phyloP scores from a whole-genome alignment of 2,888 invertebrate species.

The Meganola albula region DNA sequence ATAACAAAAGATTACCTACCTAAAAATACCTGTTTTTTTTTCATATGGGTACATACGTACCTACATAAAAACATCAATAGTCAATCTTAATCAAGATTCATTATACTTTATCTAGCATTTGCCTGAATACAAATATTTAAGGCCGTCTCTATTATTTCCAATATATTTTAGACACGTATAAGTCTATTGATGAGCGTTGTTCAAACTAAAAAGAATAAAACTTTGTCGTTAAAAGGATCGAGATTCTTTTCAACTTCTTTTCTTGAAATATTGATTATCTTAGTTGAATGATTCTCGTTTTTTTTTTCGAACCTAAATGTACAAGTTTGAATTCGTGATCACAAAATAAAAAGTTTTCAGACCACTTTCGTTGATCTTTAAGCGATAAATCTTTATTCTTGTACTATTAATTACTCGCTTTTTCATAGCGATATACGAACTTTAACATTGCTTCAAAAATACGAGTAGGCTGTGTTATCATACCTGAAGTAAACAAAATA shows the following conservation, averaged over 20 bases:
- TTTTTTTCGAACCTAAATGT: conserved; percentile 65
- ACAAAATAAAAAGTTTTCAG: conserved; percentile 64
- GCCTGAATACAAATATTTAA: no score
- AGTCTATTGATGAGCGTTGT: conserved; percentile 22
- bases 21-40: no score
- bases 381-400: conserved; percentile 54
- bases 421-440: conserved; percentile 13
- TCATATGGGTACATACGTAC: no score
- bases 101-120: no score
- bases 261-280: conserved; percentile 67
- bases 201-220: conserved; percentile 38
- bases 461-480: conserved; percentile 26
- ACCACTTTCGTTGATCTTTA: conserved; percentile 59
- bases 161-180: no score
- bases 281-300: conserved; percentile 63
- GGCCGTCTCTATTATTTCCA: no score
- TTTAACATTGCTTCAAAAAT: conserved; percentile 36
- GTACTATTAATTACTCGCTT: conserved; percentile 40
- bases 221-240: conserved; percentile 41
- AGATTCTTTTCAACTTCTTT: conserved; percentile 58
- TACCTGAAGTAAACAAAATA: no score
- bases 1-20: no score
- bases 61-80: no score
- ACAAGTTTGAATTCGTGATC: conserved; percentile 65
- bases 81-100: no score